Conservation (phyloP, 2,797 vertebrate genomes). For the Eleutherodactylus coqui region DNA sequence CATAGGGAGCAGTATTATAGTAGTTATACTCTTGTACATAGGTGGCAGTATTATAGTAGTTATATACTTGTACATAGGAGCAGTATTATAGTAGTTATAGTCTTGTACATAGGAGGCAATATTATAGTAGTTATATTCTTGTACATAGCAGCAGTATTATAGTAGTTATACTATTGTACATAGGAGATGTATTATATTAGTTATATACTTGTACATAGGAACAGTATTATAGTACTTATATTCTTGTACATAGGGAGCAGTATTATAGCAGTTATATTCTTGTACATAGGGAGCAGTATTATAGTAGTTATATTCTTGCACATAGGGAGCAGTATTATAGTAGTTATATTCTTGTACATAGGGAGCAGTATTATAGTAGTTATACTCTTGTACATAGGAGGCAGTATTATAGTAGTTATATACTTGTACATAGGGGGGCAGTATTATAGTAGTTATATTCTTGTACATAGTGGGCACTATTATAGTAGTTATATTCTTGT, state of each 20-base stretch:
- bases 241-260: neutral
- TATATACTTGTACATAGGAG: constrained; percentile 1
- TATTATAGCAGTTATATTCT: constrained; percentile 2
- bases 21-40: constrained; percentile 3
- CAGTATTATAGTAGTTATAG: constrained; percentile 9
- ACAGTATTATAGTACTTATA: neutral
- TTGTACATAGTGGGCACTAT: too few species aligned
- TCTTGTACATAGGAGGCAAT: neutral
- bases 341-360: too few species aligned
- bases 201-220: neutral
- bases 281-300: neutral
- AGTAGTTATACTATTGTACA: too few species aligned
- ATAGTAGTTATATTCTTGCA: neutral
- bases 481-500: too few species aligned
- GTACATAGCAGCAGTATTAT: neutral
- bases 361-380: too few species aligned
- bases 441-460: too few species aligned
- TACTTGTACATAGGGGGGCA: too few species aligned
- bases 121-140: neutral
- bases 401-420: too few species aligned
- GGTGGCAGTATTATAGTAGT: neutral
- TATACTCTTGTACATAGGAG: too few species aligned
- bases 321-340: neutral
- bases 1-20: constrained; percentile 13
- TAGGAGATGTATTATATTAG: too few species aligned